These are phyloP conservation scores for Tipula vernalis DNA, from an alignment of 2,888 invertebrate species.

Conservation along the genomic window DNA sequence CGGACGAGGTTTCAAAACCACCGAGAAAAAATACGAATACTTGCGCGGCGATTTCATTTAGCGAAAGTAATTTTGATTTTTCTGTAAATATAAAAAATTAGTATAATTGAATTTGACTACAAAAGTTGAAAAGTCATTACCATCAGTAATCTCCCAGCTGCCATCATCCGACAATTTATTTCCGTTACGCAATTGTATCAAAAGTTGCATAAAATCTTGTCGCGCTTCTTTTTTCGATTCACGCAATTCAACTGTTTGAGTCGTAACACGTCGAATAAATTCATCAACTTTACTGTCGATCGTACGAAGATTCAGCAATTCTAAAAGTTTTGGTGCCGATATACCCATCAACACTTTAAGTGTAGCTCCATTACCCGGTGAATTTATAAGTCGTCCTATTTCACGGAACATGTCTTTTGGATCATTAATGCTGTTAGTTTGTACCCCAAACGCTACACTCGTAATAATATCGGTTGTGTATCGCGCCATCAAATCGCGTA, in stretches of 20 bases:
- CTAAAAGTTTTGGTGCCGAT: background rate
- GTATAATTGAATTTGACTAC: background rate
- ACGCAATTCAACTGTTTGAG: background rate
- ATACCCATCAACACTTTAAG: background rate
- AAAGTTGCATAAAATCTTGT: background rate
- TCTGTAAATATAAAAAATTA: background rate
- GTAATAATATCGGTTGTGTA: background rate
- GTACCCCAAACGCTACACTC: background rate
- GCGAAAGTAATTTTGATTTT: background rate
- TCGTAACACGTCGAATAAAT: background rate
- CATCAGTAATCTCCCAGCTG: background rate
- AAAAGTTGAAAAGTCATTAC: background rate
- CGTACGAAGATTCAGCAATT: background rate
- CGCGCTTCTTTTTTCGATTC: background rate
- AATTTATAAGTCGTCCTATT: background rate
- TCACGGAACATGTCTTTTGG: background rate
- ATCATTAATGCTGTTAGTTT: background rate
- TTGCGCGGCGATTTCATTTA: background rate
- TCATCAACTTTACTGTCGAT: background rate
- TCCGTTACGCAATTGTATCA: background rate
- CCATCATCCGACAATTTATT: background rate
- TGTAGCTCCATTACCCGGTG: background rate
- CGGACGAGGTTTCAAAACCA: background rate
- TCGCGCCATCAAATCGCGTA: background rate
- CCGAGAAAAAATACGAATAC: background rate